Base-by-base conservation (phyloP, 2,888 invertebrate species). In the Nomada ruficornis region DNA sequence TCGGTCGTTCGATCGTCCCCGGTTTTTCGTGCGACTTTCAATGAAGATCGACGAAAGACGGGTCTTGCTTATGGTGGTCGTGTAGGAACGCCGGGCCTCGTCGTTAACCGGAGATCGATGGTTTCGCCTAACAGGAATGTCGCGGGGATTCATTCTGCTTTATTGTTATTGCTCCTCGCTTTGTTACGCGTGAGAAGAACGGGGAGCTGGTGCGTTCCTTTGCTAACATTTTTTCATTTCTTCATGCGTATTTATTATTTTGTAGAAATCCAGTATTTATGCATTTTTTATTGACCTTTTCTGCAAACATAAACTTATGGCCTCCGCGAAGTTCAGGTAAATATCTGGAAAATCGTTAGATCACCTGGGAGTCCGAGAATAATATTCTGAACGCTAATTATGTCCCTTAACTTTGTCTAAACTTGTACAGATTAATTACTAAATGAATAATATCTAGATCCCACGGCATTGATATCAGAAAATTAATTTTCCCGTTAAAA, bases 1-100 rank as follows among this genome's bases (percentile, higher is more conserved):
- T 78, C 72, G 78, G 71, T 83, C 64, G 83, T 67, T 72, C 74
- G 83, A 71, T 71, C 82, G 59, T 67, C 65, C 74, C n/a, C 57
- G 59, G 71, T 82, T 82, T 82, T 82, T 82, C 78, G 50, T 36
- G 2, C 67, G 47, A 23, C 44, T 20, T 42, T 73, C 77, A 67
- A 83, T 80, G 82, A 83, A 82, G 83, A 83, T 82, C 77, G 77
- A 77, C 77, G 77, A 67, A 81, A 77, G 69, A 59, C 69, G 62
- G 73, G 67, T 70, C 77, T 44, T 64, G 65, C 70, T 70, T 55
- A 57, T 52, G 62, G 71, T 63, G 55, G 65, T 80, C 78, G 80
- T 63, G 79, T 29, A 67, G 79, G 80, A 78, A 78, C 80, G 80
- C 55, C 23, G 62, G 64, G 3, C 50, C 11, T 20, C 57, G 64